These are phyloP conservation scores for Camelus bactrianus DNA, from an alignment of 2,113 vertebrate genomes.

Conservation along the genomic window DNA sequence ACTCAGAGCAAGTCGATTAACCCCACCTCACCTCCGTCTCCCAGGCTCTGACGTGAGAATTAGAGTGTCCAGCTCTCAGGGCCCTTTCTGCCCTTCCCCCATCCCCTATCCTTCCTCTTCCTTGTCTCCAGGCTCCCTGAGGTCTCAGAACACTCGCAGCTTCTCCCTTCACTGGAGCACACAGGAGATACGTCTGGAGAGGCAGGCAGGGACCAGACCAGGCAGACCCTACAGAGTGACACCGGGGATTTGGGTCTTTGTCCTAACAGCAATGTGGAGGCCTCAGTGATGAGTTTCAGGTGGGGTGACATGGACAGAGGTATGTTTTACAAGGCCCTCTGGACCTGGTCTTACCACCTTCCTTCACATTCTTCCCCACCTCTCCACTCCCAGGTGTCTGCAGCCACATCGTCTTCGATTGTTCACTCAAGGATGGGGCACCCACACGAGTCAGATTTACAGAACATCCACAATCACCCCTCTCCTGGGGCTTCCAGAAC, in stretches of 20 bases:
- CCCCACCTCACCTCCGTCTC: background rate
- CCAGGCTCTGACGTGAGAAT: background rate
- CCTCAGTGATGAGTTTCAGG: fast-evolving
- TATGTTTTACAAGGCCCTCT: fast-evolving
- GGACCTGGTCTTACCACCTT: background rate
- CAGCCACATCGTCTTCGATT: background rate
- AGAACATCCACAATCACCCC: background rate
- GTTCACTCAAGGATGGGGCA: no score
- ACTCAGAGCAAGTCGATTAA: background rate
- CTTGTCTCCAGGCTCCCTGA: background rate
- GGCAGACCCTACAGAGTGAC: fast-evolving
- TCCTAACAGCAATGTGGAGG: fast-evolving
- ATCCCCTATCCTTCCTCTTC: background rate
- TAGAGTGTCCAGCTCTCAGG: background rate
- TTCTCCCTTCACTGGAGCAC: background rate
- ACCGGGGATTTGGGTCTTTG: fast-evolving
- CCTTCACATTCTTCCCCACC: no score
- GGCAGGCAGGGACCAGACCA: no score
- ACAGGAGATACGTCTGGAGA: background rate
- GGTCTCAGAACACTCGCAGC: background rate
- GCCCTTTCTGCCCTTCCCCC: background rate
- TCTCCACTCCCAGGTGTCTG: background rate
- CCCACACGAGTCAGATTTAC: background rate
- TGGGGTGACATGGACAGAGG: fast-evolving
- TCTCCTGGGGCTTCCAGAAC: background rate